Base-by-base conservation (phyloP, 92 coral and sea anemone species). In the Bergia puertoricense region DNA sequence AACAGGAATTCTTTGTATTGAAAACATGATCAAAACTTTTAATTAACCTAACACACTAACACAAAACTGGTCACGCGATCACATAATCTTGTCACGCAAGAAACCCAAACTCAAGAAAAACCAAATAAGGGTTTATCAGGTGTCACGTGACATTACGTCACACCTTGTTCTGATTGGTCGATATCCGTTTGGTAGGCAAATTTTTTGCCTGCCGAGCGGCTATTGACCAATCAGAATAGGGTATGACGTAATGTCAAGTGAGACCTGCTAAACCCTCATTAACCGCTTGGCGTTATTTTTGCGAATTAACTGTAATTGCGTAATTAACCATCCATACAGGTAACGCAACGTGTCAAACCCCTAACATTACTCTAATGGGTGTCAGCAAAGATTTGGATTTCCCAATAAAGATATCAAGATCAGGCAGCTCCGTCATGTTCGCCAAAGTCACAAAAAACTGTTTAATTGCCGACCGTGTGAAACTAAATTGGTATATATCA, bases 321-420 rank as follows among this genome's bases (percentile, higher is more conserved):
- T 30, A 30, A 30, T 30, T 30, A 30, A 30, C 30, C 30, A 30
- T 74, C 42, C 20, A 45, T 46, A 84, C 78, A 84, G 87, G 87
- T 40, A 84, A 30, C 57, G 78, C 38, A 11, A 54, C 75, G 36
- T 84, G 87, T 43, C 78, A 69, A 37, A 84, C 87, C 0, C 87
- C 87, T n/a, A 84, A 84, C 79, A 36, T 84, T 50, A 84, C 79
- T 46, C 74, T 84, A 5, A 8, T 20, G 14, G 87, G 87, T 15
- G 79, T 72, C 39, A 50, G 79, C 62, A 37, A 72, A 16, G 2
- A 20, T 20, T 40, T 84, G 37, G 45, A 36, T 4, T 84, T 38
- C 9, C 87, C 67, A 20, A 48, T 2, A 48, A 84, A 43, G 36
- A 46, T 68, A 45, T 11, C 43, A 5, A 84, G 68, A 51, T 84